These are phyloP conservation scores for Gasteruption jaculator DNA, from an alignment of 2,888 invertebrate species.

Conservation along the genomic window DNA sequence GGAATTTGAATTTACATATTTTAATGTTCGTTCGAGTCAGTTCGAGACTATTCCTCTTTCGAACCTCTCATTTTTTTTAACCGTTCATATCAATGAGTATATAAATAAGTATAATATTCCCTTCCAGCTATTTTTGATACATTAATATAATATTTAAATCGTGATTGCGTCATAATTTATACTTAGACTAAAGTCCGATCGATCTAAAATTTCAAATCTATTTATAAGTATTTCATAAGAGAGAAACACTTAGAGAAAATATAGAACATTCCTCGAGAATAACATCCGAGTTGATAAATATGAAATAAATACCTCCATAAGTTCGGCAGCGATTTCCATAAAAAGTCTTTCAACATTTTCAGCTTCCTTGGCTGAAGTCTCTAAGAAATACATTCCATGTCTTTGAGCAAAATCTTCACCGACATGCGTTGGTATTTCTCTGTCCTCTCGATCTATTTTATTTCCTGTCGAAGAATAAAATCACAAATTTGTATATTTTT, in stretches of 20 bases:
- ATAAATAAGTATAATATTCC: too few species aligned
- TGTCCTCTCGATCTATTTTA: conserved; percentile 93
- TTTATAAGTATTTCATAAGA: conserved; percentile 17
- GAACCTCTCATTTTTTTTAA: too few species aligned
- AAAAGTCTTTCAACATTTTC: conserved; percentile 96
- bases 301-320: conserved; percentile 67
- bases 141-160: too few species aligned
- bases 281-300: conserved; percentile 9
- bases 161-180: too few species aligned
- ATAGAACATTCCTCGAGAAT: neutral
- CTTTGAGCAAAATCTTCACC: conserved; percentile 94
- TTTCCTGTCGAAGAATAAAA: conserved; percentile 62
- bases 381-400: conserved; percentile 96
- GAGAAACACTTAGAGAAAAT: conserved; percentile 4
- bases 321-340: conserved; percentile 91
- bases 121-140: too few species aligned
- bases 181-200: too few species aligned
- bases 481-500: conserved; percentile 1
- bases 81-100: too few species aligned
- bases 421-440: conserved; percentile 91
- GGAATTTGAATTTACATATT: conserved; percentile 22
- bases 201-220: neutral
- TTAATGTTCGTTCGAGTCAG: too few species aligned
- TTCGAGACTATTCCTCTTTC: too few species aligned
- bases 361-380: conserved; percentile 96